A percentile compares a stretch with the other conserved stretches of the same genome.
These are phyloP conservation scores for Tragelaphus buxtoni DNA, from an alignment of 2,113 vertebrate genomes.

Conservation along the genomic window DNA sequence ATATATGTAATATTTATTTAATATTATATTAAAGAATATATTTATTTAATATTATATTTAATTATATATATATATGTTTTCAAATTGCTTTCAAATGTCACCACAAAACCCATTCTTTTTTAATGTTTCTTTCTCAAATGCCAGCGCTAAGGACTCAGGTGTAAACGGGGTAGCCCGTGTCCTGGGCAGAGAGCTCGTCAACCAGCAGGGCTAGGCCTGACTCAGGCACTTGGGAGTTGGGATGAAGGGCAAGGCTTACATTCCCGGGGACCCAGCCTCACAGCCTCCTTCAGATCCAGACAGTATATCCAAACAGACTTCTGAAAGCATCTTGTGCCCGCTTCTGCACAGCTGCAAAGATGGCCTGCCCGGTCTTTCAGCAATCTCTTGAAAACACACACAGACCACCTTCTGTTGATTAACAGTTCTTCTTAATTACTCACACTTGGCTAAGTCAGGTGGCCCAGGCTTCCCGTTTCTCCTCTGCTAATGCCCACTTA, in stretches of 20 bases:
- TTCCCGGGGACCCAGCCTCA: background rate
- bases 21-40: background rate
- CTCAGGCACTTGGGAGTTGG: background rate
- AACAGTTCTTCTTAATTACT: background rate
- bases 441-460: background rate
- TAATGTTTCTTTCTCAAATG: background rate
- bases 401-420: background rate
- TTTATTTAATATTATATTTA: background rate
- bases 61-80: background rate
- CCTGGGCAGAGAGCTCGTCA: background rate
- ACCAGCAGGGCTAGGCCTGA: background rate
- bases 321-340: background rate
- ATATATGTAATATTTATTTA: background rate
- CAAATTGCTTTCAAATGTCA: background rate
- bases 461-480: background rate
- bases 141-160: background rate
- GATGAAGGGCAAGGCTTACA: background rate
- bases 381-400: background rate
- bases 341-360: background rate
- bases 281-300: background rate
- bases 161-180: accelerated
- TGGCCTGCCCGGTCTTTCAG: background rate
- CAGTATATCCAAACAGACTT: background rate
- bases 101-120: background rate
- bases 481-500: background rate